Conservation (phyloP, 2,113 vertebrate genomes). For the Nyctereutes procyonoides region DNA sequence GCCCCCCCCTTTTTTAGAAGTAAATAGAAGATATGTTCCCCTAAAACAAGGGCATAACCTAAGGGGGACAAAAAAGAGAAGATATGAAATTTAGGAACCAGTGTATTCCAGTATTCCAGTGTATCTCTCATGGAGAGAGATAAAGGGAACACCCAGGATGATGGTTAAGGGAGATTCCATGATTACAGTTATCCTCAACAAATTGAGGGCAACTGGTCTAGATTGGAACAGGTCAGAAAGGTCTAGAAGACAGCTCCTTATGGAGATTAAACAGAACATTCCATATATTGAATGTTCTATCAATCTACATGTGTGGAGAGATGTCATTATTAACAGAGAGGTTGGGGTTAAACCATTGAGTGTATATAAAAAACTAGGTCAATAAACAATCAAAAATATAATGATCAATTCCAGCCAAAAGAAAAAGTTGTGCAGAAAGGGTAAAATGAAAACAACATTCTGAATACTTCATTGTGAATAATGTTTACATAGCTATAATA, state of each 20-base stretch:
- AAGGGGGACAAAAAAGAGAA: not conserved
- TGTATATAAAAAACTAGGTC: not conserved
- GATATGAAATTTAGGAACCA: not conserved
- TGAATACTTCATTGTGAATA: not conserved
- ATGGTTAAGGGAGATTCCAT: not conserved
- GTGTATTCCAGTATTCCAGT: too few species aligned
- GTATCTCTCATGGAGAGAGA: not conserved
- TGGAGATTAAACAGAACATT: not conserved
- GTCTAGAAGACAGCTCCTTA: conserved; percentile 27
- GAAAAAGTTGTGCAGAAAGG: not conserved
- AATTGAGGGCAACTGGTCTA: not conserved
- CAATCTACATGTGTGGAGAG: not conserved
- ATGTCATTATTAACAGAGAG: not conserved
- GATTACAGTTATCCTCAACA: not conserved
- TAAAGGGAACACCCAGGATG: not conserved
- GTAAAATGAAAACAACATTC: conserved; percentile 4
- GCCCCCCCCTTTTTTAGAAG: not conserved
- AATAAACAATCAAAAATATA: conserved; percentile 35
- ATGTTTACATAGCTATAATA: conserved; percentile 14
- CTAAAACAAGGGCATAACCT: not conserved
- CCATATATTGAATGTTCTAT: not conserved
- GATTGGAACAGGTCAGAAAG: not conserved
- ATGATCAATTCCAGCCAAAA: not conserved
- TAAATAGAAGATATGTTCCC: not conserved
- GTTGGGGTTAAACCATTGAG: not conserved